Base-by-base conservation (phyloP, 2,888 invertebrate species). In the Diloba caeruleocephala region DNA sequence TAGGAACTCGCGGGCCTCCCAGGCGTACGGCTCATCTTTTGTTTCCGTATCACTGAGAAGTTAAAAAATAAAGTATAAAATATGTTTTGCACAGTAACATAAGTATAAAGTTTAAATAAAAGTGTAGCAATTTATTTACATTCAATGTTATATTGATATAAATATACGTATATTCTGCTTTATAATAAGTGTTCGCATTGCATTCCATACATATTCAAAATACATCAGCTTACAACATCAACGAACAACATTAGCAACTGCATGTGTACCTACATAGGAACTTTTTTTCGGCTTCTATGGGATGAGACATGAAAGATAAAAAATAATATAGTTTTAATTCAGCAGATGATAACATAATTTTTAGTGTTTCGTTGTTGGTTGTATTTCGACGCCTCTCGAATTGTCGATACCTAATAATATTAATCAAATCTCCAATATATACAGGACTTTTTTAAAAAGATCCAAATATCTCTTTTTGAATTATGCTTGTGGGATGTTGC, bases 1-100 rank as follows among this genome's bases (percentile, higher is more conserved):
- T 38, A 99, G 93, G 82, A 96, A 99, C 90, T 99, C 99, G 46
- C 99, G 95, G 0, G 99, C 98, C 83, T 99, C 99, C 99, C 99
- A 99, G 0, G 99, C 99, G 94, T 95, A 99, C 1, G 99, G 98
- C 90, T 99, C 98, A 84, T 98, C 98, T 84, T 96, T 96, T 8
- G 95, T 95, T 78, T 96, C 96, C 33, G 95, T 95, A 31, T 95
- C 94, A 85, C 94, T 95, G 85, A 39, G 74, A 80, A 49, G 12
- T 57, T 10, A 8, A 54, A 51, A 54, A 55, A 26, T 31, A 23
- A 34, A 26, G 28, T 7, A 17, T 33, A 39, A n/a, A n/a, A n/a
- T n/a, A 1, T 28, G 17, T 5, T 31, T 19, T 14, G 26, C 7
- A 41, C 9, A 28, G 14, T 21, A 15, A 13, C 4, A 13, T 37